phyloP scores from a whole-genome alignment of 2,888 invertebrate genomes.

The Spodoptera littoralis region DNA sequence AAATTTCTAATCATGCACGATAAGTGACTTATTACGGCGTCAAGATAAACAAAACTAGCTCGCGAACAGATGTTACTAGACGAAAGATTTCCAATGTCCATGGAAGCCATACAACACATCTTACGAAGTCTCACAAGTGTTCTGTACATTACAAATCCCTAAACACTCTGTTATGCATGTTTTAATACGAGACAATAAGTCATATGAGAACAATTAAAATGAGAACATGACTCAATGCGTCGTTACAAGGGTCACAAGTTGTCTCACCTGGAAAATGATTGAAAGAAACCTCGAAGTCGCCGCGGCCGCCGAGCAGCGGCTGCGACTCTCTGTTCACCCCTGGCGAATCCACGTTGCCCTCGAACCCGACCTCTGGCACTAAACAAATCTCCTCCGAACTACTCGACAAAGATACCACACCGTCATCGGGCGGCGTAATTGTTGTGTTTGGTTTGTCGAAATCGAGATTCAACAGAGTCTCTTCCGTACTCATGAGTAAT shows the following conservation, averaged over 20 bases:
- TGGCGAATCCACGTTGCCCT: conserved; percentile 94
- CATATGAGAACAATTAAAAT: conserved; percentile 53
- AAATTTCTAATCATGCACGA: conserved; percentile 56
- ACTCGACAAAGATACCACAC: conserved; percentile 89
- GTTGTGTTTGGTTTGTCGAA: conserved; percentile 87
- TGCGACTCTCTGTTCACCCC: conserved; percentile 97
- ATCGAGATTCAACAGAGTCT: conserved; percentile 90
- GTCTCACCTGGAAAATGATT: conserved; percentile 95
- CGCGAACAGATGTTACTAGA: conserved; percentile 56
- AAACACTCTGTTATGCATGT: conserved; percentile 32
- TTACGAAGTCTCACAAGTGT: conserved; percentile 69
- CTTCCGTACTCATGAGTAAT: conserved; percentile 90
- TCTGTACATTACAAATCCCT: conserved; percentile 26
- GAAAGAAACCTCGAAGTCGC: conserved; percentile 92
- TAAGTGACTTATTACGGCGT: conserved; percentile 46
- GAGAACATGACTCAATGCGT: conserved; percentile 61
- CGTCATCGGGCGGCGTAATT: conserved; percentile 87
- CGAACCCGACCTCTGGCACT: conserved; percentile 95
- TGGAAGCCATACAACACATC: conserved; percentile 68
- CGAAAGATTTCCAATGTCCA: conserved; percentile 34
- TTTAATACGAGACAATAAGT: conserved; percentile 55
- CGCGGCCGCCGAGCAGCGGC: conserved; percentile 96
- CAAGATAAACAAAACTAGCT: conserved; percentile 68
- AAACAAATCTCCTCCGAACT: conserved; percentile 92
- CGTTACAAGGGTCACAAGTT: conserved; percentile 46